These are phyloP conservation scores for Lindbergichthys nudifrons DNA, from an alignment of 2,797 vertebrate species.

Conservation along the genomic window DNA sequence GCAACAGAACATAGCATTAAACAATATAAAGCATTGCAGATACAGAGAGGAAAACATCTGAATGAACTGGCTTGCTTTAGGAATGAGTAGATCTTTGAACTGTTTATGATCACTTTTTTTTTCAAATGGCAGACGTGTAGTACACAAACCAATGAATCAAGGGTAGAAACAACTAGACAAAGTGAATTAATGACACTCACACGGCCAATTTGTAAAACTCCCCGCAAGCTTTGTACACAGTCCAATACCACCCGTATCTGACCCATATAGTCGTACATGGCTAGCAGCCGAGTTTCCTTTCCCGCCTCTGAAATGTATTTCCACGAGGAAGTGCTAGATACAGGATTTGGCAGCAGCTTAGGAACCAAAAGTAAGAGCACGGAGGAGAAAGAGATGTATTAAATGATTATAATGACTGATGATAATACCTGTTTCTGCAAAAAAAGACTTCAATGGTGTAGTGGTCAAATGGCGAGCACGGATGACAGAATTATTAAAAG, in stretches of 20 bases:
- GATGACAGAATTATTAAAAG: conserved; percentile 87
- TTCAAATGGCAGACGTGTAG: conserved; percentile 33
- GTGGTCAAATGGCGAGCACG: conserved; percentile 80
- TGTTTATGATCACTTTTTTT: conserved; percentile 9
- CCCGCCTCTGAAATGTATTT: conserved; percentile 68
- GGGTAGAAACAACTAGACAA: conserved; percentile 65
- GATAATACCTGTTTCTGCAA: conserved; percentile 78
- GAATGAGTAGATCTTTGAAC: conserved; percentile 30
- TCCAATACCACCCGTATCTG: conserved; percentile 64
- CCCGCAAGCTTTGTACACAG: conserved; percentile 60
- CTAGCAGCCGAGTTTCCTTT: conserved; percentile 62
- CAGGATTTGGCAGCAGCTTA: conserved; percentile 63
- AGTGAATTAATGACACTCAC: conserved; percentile 75
- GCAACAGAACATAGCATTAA: neutral
- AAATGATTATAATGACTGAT: conserved; percentile 88
- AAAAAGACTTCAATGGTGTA: conserved; percentile 81
- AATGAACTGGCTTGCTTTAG: conserved; percentile 26
- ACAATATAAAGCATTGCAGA: conserved; percentile 6
- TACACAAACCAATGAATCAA: conserved; percentile 68
- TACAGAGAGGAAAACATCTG: conserved; percentile 14
- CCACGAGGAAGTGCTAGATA: conserved; percentile 63
- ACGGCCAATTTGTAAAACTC: conserved; percentile 72
- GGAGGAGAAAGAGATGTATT: conserved; percentile 79
- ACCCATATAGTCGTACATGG: conserved; percentile 67
- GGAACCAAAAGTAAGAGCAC: conserved; percentile 63